Percentiles rank a stretch among this genome's conserved stretches.
Evolutionary conservation across 2,797 vertebrate species (phyloP).

Genomic region (Hylomyscus alleni): DNA sequence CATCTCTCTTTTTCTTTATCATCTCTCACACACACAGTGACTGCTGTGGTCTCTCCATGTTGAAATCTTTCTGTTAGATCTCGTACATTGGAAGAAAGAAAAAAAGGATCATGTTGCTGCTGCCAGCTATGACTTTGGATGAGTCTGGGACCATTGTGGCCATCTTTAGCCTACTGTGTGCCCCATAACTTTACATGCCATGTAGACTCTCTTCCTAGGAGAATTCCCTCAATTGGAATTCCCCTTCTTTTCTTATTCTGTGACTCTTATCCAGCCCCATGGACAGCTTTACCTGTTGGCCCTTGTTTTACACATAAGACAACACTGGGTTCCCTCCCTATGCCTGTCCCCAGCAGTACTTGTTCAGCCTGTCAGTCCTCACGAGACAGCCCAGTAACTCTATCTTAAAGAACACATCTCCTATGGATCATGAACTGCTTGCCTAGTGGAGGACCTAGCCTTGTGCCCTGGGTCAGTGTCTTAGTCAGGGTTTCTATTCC

Average conservation of each 20-base stretch:
- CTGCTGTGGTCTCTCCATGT: not conserved
- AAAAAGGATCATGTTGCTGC: no score
- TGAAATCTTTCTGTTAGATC: conserved; percentile 35
- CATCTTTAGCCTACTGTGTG: not conserved
- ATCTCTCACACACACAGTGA: not conserved
- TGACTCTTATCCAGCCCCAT: not conserved
- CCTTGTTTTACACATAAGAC: not conserved
- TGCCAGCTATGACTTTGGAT: not conserved
- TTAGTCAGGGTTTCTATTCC: no score
- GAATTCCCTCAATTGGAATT: not conserved
- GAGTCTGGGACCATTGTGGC: not conserved
- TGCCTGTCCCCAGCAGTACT: not conserved
- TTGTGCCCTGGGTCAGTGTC: not conserved
- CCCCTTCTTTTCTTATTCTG: not conserved
- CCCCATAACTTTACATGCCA: not conserved
- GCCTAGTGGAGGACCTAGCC: not conserved
- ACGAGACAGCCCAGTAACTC: not conserved
- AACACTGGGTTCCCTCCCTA: no score
- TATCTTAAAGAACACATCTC: not conserved
- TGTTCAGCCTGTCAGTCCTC: not conserved
- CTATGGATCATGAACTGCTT: not conserved
- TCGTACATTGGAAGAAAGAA: not conserved
- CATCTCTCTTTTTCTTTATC: not conserved
- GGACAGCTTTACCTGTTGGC: not conserved
- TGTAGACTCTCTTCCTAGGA: not conserved